phyloP scores from a whole-genome alignment of 2,888 invertebrate genomes.

The Drosophila suboccidentalis region DNA sequence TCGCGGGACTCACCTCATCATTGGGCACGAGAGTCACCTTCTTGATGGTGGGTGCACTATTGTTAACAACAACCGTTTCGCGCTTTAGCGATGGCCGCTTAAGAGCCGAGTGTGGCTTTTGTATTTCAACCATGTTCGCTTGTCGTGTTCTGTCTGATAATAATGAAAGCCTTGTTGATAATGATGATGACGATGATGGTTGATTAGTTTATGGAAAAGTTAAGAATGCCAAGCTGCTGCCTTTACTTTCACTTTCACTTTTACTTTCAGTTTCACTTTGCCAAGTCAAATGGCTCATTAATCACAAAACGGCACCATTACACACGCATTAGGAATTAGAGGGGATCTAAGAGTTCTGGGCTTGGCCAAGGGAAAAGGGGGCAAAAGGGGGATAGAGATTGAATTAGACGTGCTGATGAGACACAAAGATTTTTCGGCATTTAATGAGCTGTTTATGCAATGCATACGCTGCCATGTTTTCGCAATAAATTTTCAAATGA shows the following conservation, averaged over 20 bases:
- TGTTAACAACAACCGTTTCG: conserved; percentile 85
- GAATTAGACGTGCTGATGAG: conserved; percentile 46
- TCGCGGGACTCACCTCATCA: conserved; percentile 84
- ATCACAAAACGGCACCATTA: conserved; percentile 66
- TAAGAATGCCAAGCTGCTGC: conserved; percentile 36
- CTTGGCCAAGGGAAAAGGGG: neutral
- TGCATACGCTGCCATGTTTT: conserved; percentile 48
- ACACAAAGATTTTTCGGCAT: conserved; percentile 35
- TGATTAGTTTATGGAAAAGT: conserved; percentile 36
- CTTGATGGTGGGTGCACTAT: conserved; percentile 85
- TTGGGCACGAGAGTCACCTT: conserved; percentile 85
- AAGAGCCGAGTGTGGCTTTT: conserved; percentile 84
- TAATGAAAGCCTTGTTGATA: conserved; percentile 11
- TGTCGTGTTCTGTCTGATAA: conserved; percentile 24
- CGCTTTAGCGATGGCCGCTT: conserved; percentile 84
- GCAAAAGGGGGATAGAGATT: neutral
- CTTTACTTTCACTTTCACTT: neutral
- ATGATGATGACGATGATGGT: conserved; percentile 9
- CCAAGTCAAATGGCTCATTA: conserved; percentile 70
- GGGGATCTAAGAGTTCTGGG: neutral
- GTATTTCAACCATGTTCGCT: conserved; percentile 84
- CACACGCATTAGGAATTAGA: conserved; percentile 43
- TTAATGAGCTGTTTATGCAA: conserved; percentile 79
- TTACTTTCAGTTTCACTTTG: conserved; percentile 4
- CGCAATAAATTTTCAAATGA: conserved; percentile 67